Evolutionary conservation across 1,140 invertebrate species (phyloP).

Genomic region (Trinorchestia longiramus): DNA sequence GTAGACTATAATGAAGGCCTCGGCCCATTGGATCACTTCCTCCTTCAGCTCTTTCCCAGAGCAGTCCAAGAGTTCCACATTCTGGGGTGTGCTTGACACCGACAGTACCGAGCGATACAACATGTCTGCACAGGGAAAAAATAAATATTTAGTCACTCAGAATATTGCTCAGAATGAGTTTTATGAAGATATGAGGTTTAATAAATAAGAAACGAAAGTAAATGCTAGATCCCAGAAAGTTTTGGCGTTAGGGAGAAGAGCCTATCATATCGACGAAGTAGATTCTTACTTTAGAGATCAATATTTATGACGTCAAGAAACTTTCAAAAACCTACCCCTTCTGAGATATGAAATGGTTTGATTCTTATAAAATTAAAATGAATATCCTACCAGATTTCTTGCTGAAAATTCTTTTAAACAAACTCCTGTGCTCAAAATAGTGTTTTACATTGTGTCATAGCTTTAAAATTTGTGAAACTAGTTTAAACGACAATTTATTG

Average conservation of each 20-base stretch:
- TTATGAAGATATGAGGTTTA: not conserved
- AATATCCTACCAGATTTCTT: not conserved
- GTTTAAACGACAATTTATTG: not conserved
- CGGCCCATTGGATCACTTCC: constrained; percentile 62
- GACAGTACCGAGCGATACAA: constrained; percentile 64
- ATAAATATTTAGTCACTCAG: not conserved
- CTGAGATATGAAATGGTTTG: not conserved
- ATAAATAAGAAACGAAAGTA: not conserved
- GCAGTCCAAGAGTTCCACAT: constrained; percentile 64
- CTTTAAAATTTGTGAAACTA: not conserved
- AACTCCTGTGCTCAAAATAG: not conserved
- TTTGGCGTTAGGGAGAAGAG: not conserved
- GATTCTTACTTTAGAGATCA: not conserved
- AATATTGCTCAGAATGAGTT: not conserved
- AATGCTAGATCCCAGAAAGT: not conserved
- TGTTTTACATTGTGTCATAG: not conserved
- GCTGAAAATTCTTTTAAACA: not conserved
- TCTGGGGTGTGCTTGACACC: constrained; percentile 60
- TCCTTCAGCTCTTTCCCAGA: constrained; percentile 59
- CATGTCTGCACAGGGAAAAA: constrained; percentile 62
- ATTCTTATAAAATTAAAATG: not conserved
- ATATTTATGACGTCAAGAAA: not conserved
- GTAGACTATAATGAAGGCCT: constrained; percentile 66
- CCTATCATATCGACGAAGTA: not conserved
- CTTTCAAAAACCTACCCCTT: not conserved